A percentile compares a stretch with the other conserved stretches of the same genome.
phyloP scores from a whole-genome alignment of 2,113 vertebrate species.

The Turnix velox region DNA sequence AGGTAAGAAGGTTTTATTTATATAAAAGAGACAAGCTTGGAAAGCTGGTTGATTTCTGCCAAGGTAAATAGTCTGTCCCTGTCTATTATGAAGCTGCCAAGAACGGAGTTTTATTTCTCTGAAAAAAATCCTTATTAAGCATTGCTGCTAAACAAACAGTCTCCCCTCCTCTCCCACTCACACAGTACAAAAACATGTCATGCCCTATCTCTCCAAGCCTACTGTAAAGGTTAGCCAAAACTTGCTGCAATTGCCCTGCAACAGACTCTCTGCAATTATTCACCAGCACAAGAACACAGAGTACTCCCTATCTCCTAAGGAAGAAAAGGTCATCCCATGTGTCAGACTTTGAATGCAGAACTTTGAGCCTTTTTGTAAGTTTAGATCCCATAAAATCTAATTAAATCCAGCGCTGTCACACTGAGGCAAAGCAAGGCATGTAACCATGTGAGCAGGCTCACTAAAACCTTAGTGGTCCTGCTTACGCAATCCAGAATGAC shows the following conservation, averaged over 20 bases:
- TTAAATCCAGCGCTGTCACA: conserved; percentile 51
- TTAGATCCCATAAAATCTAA: conserved; percentile 62
- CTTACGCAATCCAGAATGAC: conserved; percentile 12
- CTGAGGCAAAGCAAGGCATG: conserved; percentile 9
- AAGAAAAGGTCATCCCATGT: conserved; percentile 28
- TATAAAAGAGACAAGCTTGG: background rate
- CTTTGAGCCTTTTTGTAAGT: conserved; percentile 47
- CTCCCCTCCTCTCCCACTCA: conserved; percentile 16
- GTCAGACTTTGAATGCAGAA: conserved; percentile 35
- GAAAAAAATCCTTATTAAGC: conserved; percentile 41
- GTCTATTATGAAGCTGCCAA: background rate
- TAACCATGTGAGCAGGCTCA: background rate
- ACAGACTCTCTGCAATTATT: conserved; percentile 46
- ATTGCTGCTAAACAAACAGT: background rate
- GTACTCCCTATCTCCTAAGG: conserved; percentile 53
- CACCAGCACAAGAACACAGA: conserved; percentile 46
- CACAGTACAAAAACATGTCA: conserved; percentile 20
- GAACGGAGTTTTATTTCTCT: background rate
- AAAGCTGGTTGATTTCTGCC: background rate
- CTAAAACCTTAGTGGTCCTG: background rate
- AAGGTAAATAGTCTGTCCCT: conserved; percentile 26
- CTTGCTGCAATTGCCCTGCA: conserved; percentile 33
- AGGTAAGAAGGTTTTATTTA: background rate
- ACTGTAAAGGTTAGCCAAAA: conserved; percentile 56
- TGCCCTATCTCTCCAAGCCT: conserved; percentile 17